Evolutionary conservation across 2,797 vertebrate species (phyloP).

Genomic region (Euphonia xanthogaster): DNA sequence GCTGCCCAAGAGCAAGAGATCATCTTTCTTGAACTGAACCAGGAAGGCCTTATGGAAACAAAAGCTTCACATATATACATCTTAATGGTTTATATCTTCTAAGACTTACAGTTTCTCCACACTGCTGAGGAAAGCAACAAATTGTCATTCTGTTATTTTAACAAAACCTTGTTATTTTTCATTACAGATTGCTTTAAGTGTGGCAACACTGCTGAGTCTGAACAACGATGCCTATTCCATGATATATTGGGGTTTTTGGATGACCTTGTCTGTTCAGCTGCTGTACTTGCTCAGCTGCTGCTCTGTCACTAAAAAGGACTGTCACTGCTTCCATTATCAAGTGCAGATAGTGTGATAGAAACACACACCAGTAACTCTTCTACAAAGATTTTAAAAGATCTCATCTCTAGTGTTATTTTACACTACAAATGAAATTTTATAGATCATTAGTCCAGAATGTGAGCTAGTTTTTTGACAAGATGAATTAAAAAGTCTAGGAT

Average conservation of each 20-base stretch:
- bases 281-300: neutral
- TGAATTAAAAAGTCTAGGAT: neutral
- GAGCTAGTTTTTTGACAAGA: slow-evolving; percentile 13
- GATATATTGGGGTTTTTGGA: neutral
- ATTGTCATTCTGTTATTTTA: neutral
- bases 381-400: neutral
- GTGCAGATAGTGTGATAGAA: neutral
- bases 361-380: neutral
- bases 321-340: neutral
- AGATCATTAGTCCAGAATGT: slow-evolving; percentile 48
- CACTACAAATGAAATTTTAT: slow-evolving; percentile 42
- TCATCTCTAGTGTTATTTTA: slow-evolving; percentile 37
- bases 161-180: neutral
- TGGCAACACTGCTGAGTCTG: neutral
- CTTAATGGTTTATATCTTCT: neutral
- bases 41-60: neutral
- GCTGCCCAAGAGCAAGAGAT: neutral
- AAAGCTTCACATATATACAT: neutral
- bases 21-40: neutral
- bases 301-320: neutral
- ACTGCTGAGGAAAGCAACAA: neutral
- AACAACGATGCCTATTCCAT: neutral
- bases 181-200: neutral
- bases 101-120: neutral
- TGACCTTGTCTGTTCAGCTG: neutral